A percentile compares a stretch with the other conserved stretches of the same genome.
These are phyloP conservation scores for Bombus pascuorum DNA, from an alignment of 1,140 invertebrate species.

Conservation along the genomic window DNA sequence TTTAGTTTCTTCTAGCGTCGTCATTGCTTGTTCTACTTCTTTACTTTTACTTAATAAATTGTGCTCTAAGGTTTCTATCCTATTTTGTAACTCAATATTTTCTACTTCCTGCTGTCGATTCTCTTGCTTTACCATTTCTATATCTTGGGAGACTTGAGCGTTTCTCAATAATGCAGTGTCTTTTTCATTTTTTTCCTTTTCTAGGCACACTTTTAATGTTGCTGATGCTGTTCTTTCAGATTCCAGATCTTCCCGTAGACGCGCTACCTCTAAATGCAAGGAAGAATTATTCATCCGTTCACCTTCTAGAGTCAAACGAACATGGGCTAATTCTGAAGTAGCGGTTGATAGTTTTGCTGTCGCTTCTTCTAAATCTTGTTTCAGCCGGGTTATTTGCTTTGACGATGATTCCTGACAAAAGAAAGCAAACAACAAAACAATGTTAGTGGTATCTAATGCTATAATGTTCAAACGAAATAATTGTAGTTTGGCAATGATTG, in stretches of 20 bases:
- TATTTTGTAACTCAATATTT: constrained; percentile 76
- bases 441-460: neutral
- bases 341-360: constrained; percentile 61
- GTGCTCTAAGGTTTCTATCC: constrained; percentile 74
- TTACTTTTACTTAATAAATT: constrained; percentile 75
- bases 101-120: constrained; percentile 86
- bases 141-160: constrained; percentile 92
- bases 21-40: constrained; percentile 82
- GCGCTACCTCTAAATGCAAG: constrained; percentile 72
- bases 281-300: constrained; percentile 74
- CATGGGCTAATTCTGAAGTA: constrained; percentile 70
- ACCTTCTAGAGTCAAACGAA: constrained; percentile 71
- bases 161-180: constrained; percentile 90
- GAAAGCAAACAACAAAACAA: constrained; percentile 22
- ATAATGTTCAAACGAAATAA: neutral
- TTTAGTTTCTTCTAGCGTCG: constrained; percentile 81
- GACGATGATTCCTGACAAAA: constrained; percentile 75
- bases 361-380: constrained; percentile 77
- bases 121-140: constrained; percentile 88
- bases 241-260: constrained; percentile 73
- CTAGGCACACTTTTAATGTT: constrained; percentile 72
- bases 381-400: constrained; percentile 79
- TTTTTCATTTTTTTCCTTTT: constrained; percentile 87
- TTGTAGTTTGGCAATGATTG: neutral
- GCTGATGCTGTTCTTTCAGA: constrained; percentile 69